Percentiles rank a stretch among this genome's conserved stretches.
Conservation (phyloP, 2,888 invertebrate genomes). For the Molorchus minor region DNA sequence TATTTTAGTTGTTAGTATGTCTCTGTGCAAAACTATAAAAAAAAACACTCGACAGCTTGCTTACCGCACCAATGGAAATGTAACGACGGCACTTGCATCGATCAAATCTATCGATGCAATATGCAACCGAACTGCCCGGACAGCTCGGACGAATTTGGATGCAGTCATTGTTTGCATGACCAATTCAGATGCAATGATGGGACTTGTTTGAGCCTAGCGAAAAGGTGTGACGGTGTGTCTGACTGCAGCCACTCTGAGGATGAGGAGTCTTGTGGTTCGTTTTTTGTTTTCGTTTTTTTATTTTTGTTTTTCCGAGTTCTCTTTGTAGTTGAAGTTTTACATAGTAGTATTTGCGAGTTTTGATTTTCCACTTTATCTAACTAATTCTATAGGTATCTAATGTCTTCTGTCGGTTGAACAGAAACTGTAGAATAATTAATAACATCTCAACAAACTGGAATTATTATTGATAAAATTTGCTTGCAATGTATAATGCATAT, state of each 20-base stretch:
- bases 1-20: no score
- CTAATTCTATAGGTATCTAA: no score
- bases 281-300: constrained; percentile 35
- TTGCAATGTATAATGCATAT: no score
- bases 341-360: no score
- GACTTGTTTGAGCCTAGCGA: constrained; percentile 63
- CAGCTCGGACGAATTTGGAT: constrained; percentile 80
- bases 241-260: constrained; percentile 70
- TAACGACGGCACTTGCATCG: constrained; percentile 66
- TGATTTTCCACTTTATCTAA: no score
- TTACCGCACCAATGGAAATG: constrained; percentile 66
- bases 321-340: neutral
- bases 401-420: no score
- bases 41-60: constrained; percentile 29
- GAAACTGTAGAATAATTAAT: no score
- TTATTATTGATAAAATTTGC: no score
- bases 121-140: constrained; percentile 79
- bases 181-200: constrained; percentile 69
- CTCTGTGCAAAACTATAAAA: constrained; percentile 4
- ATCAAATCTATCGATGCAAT: constrained; percentile 64
- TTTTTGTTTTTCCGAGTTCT: no score
- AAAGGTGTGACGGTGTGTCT: constrained; percentile 64
- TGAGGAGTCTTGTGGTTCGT: constrained; percentile 66
- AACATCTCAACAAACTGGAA: no score
- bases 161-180: constrained; percentile 67